These are phyloP conservation scores for Rhegmatorhina hoffmannsi DNA, from an alignment of 2,113 vertebrate genomes.

Conservation along the genomic window DNA sequence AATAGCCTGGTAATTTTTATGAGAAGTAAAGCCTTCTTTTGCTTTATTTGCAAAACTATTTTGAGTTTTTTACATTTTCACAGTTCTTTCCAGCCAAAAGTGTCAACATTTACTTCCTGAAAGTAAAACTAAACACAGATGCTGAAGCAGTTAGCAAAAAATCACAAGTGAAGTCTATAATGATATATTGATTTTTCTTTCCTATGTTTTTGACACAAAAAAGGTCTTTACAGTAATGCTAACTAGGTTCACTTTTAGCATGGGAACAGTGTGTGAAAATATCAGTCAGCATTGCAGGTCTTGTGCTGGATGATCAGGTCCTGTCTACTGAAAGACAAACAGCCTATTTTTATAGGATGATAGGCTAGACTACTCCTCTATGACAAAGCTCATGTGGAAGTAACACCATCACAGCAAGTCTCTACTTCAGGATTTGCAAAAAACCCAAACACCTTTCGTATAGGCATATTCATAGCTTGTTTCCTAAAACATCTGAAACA, in stretches of 20 bases:
- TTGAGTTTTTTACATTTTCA: not conserved
- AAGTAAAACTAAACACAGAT: not conserved
- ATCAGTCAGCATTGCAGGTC: not conserved
- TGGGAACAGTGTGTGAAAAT: not conserved
- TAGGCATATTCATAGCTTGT: not conserved
- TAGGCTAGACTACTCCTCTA: not conserved
- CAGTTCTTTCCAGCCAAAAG: not conserved
- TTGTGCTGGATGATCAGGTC: not conserved
- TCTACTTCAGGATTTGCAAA: not conserved
- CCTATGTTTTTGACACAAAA: not conserved
- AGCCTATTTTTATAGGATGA: not conserved
- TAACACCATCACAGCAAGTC: not conserved
- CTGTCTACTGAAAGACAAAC: not conserved
- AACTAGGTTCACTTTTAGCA: not conserved
- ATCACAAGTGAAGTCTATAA: not conserved
- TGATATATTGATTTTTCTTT: not conserved
- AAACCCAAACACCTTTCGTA: not conserved
- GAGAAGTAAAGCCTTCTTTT: not conserved
- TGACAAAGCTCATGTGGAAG: not conserved
- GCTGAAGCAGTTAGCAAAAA: not conserved
- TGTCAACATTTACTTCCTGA: not conserved
- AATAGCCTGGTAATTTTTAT: not conserved
- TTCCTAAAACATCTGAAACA: not conserved
- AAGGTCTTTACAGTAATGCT: not conserved
- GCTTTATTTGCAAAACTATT: not conserved